Conservation (phyloP, 2,113 vertebrate genomes). For the Tricholaema leucomelas region DNA sequence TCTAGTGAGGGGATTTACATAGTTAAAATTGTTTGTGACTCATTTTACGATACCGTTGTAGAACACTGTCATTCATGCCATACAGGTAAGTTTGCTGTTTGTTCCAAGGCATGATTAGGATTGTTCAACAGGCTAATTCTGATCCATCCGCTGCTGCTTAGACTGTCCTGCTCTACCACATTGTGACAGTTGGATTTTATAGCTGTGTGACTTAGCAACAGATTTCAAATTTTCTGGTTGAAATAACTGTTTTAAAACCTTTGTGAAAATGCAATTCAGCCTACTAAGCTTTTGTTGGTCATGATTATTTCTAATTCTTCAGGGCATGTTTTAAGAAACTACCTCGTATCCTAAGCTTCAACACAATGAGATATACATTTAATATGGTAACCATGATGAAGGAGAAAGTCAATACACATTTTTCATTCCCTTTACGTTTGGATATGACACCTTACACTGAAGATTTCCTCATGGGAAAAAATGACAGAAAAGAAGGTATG, state of each 20-base stretch:
- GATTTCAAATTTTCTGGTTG: neutral
- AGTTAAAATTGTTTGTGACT: neutral
- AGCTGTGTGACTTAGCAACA: neutral
- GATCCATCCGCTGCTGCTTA: neutral
- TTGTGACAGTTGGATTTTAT: neutral
- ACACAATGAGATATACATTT: constrained; percentile 99
- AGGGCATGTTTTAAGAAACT: constrained; percentile 99
- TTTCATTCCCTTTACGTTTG: constrained; percentile 95
- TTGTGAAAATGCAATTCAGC: neutral
- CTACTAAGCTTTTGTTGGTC: neutral
- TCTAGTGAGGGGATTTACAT: neutral
- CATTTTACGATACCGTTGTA: neutral
- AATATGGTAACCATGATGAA: constrained; percentile 99
- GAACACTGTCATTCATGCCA: neutral
- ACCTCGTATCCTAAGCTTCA: constrained; percentile 97
- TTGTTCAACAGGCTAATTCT: neutral
- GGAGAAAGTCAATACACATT: constrained; percentile 99
- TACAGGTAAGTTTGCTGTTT: neutral
- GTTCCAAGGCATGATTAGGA: neutral
- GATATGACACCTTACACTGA: constrained; percentile 99
- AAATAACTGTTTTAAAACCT: neutral
- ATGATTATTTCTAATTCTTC: neutral
- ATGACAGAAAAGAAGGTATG: constrained; percentile 92
- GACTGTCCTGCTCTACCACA: neutral
- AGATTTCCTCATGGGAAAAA: constrained; percentile 98